Percentiles rank a stretch among this genome's conserved stretches.
These are phyloP conservation scores for Keiferia lycopersicella DNA, from an alignment of 2,888 invertebrate genomes.

Conservation along the genomic window DNA sequence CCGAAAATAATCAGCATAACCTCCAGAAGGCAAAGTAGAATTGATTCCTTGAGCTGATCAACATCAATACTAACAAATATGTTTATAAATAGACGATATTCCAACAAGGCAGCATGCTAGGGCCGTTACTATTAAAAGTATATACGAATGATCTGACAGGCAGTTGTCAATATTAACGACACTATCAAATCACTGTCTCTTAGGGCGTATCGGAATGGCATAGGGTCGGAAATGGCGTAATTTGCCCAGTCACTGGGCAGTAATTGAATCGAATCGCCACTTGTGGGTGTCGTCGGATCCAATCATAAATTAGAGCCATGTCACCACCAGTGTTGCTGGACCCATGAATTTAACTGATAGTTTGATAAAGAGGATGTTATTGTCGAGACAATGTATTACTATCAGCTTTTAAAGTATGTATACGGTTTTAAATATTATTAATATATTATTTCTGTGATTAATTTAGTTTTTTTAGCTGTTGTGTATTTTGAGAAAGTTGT, in stretches of 20 bases:
- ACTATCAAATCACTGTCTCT: background rate
- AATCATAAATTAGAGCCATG: constrained; percentile 46
- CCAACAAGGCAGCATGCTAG: background rate
- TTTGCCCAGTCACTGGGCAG: constrained; percentile 19
- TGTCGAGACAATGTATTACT: too few relatives aligned
- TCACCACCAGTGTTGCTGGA: constrained; percentile 26
- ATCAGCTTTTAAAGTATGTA: too few relatives aligned
- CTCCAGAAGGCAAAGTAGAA: background rate
- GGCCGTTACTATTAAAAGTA: background rate
- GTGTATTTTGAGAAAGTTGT: too few relatives aligned
- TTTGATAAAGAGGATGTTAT: background rate
- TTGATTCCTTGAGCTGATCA: background rate
- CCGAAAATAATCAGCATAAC: background rate
- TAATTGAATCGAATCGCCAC: constrained; percentile 56
- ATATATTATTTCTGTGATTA: too few relatives aligned
- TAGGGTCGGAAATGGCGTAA: constrained; percentile 10
- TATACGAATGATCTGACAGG: background rate
- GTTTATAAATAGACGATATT: background rate
- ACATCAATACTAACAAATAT: background rate
- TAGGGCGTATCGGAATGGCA: background rate
- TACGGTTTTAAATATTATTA: too few relatives aligned
- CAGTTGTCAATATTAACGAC: constrained; percentile 2
- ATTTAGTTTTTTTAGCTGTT: too few relatives aligned
- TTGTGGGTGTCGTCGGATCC: constrained; percentile 48
- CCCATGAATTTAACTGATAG: background rate